Base-by-base conservation (phyloP, 2,113 vertebrate species). In the Cichladusa arquata region DNA sequence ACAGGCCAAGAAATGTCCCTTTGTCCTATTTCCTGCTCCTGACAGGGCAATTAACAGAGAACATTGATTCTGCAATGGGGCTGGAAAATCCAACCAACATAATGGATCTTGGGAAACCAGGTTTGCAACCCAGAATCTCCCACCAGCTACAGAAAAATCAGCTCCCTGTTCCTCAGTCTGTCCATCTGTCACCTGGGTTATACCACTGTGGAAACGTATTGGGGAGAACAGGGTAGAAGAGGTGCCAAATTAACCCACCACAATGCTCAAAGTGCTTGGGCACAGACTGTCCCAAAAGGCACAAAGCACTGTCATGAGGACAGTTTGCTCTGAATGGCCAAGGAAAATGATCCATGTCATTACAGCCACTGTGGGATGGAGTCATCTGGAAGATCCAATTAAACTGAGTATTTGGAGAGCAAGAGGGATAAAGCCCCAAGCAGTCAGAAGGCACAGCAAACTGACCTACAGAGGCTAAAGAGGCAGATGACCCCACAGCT, bases 301-400 rank as follows among this genome's bases (percentile, higher is more conserved):
- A 89, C 25, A 78, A 89, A 76, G 34, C 77, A 57, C 33, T 19
- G 15, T 69, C 65, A 86, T 38, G n/a, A 91, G 36, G 18, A 74
- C 29, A 90, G 25, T 20, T 72, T 81, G 47, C 36, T 91, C 31
- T 64, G 19, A 84, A 25, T 8, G 24, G 45, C 44, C 62, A 61
- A 50, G 53, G 86, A 92, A 89, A 97, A 91, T 20, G n/a, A 91
- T 72, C 81, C 78, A 57, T 76, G 53, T 50, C 85, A 61, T 79
- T 95, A 93, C 25, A 86, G 77, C 31, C 67, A 89, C 66, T 14
- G 0, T 48, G 78, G 86, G 91, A 94, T 31, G 36, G 86, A 73
- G 38, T 84, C 28, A 44, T 87, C 33, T 85, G 62, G 71, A 95
- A 91, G 61, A 91, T 33, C 85, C 72, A 81, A 78, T 76, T 89